Percentiles rank a stretch among this genome's conserved stretches.
Conservation (phyloP, 2,888 invertebrate genomes). For the Phyto melanocephala region DNA sequence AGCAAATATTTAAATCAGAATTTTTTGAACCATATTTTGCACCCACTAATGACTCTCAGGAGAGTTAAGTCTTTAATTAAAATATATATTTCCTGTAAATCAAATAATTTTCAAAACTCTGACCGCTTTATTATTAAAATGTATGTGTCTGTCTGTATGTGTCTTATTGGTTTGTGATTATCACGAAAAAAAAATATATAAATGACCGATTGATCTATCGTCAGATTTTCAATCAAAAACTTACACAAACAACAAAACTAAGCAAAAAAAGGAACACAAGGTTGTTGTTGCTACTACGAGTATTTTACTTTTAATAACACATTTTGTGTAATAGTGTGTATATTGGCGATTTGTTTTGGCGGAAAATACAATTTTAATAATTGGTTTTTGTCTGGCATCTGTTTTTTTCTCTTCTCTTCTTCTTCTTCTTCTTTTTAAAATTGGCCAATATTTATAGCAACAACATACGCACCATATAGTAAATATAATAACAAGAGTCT, state of each 20-base stretch:
- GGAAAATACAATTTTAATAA: slow-evolving; percentile 77
- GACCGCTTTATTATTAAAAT: slow-evolving; percentile 53
- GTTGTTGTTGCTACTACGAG: slow-evolving; percentile 10
- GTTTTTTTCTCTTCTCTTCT: slow-evolving; percentile 47
- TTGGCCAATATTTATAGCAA: slow-evolving; percentile 67
- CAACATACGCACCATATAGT: slow-evolving; percentile 63
- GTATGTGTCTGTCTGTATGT: too few species aligned
- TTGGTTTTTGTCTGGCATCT: slow-evolving; percentile 73
- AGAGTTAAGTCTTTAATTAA: background rate
- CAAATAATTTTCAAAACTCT: slow-evolving; percentile 9
- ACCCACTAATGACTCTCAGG: too few species aligned
- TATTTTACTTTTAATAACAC: background rate
- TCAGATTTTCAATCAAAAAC: slow-evolving; percentile 56
- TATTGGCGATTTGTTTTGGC: slow-evolving; percentile 31
- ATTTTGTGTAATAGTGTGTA: background rate
- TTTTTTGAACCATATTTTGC: too few species aligned
- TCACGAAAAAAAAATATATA: background rate
- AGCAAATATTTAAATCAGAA: too few species aligned
- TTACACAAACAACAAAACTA: background rate
- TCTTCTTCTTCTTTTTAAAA: background rate
- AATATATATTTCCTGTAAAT: slow-evolving; percentile 24
- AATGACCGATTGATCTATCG: slow-evolving; percentile 57
- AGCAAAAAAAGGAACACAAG: slow-evolving; percentile 16
- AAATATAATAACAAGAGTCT: slow-evolving; percentile 57
- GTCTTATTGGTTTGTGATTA: slow-evolving; percentile 30